Percentiles rank a stretch among this genome's conserved stretches.
phyloP scores from a whole-genome alignment of 2,113 vertebrate genomes.

The Tenrec ecaudatus region DNA sequence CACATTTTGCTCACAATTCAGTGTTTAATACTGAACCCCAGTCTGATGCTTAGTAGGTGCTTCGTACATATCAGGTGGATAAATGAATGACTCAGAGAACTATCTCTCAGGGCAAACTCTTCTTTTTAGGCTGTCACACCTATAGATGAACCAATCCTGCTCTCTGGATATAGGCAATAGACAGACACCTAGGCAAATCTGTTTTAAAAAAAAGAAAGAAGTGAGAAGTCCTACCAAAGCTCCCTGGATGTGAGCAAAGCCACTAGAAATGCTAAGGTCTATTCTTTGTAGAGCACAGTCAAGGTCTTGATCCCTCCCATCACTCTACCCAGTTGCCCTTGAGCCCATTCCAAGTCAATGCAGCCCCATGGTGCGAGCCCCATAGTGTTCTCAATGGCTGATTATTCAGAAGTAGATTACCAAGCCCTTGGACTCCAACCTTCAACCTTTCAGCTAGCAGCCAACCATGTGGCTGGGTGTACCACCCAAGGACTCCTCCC shows the following conservation, averaged over 20 bases:
- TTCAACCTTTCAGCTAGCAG: not conserved
- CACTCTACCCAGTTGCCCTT: not conserved
- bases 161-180: not conserved
- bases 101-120: not conserved
- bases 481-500: not conserved
- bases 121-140: not conserved
- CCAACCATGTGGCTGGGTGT: not conserved
- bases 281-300: not conserved
- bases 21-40: not conserved
- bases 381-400: not conserved
- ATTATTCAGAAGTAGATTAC: not conserved
- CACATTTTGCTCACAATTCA: not conserved
- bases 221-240: not conserved
- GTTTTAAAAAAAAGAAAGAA: not conserved
- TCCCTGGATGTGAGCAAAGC: not conserved
- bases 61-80: not conserved
- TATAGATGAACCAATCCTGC: not conserved
- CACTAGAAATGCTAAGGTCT: not conserved
- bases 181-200: not conserved
- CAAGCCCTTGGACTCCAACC: not conserved
- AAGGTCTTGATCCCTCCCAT: not conserved
- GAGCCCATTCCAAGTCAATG: not conserved
- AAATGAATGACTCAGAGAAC: not conserved
- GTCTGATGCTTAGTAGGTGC: not conserved
- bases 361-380: not conserved